Percentiles rank a stretch among this genome's conserved stretches.
Conservation (phyloP, 2,797 vertebrate species). For the Mionectes olivaceus region DNA sequence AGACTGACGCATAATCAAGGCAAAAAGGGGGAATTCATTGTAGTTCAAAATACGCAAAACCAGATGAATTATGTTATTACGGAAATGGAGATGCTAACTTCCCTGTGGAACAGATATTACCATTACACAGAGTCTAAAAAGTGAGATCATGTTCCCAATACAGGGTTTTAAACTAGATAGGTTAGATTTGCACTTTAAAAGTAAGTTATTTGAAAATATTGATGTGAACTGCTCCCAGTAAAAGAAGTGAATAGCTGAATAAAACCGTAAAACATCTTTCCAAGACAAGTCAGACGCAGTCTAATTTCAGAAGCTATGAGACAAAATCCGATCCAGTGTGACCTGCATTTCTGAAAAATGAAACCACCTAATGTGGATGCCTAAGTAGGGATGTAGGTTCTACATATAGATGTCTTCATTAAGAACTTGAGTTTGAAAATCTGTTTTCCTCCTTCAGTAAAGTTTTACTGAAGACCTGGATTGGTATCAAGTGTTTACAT, state of each 20-base stretch:
- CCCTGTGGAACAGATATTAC: not conserved
- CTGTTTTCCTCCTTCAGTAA: not conserved
- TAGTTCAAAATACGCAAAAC: not conserved
- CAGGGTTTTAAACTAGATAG: not conserved
- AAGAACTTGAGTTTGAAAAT: not conserved
- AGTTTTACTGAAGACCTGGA: not conserved
- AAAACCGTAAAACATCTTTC: not conserved
- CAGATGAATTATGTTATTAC: not conserved
- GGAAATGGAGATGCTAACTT: not conserved
- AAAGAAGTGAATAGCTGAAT: not conserved
- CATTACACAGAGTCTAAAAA: not conserved
- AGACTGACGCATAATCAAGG: not conserved
- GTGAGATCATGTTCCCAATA: not conserved
- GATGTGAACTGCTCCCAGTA: not conserved
- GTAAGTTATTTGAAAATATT: not conserved
- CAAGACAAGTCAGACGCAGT: not conserved
- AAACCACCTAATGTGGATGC: not conserved
- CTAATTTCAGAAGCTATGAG: not conserved
- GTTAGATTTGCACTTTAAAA: not conserved
- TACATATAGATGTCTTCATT: not conserved
- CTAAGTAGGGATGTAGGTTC: not conserved
- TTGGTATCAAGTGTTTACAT: not conserved
- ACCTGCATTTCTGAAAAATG: not conserved
- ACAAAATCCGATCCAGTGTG: not conserved
- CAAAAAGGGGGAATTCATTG: not conserved